These are phyloP conservation scores for Lerema accius DNA, from an alignment of 1,140 invertebrate species.

Conservation along the genomic window DNA sequence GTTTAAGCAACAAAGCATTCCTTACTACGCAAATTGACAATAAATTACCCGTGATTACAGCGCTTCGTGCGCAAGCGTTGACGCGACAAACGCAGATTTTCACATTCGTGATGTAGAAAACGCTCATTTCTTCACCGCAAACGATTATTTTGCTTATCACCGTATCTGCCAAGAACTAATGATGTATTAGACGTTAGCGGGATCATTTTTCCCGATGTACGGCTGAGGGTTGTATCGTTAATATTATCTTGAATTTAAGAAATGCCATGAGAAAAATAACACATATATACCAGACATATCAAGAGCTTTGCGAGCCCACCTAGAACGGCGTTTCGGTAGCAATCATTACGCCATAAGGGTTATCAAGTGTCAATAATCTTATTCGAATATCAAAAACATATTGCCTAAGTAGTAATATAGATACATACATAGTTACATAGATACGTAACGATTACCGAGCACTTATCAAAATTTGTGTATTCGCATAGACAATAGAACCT, in stretches of 20 bases:
- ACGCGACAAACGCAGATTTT: slow-evolving; percentile 52
- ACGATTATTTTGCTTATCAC: slow-evolving; percentile 65
- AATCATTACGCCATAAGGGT: too few relatives aligned
- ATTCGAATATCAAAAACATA: too few relatives aligned
- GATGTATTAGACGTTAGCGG: slow-evolving; percentile 38
- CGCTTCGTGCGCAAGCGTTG: slow-evolving; percentile 29
- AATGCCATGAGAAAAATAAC: too few relatives aligned
- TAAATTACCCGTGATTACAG: slow-evolving; percentile 38
- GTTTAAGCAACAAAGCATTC: slow-evolving; percentile 8
- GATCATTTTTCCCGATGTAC: slow-evolving; percentile 36
- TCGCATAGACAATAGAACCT: slow-evolving; percentile 61
- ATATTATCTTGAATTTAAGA: too few relatives aligned
- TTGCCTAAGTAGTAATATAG: neutral
- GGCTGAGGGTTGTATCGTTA: neutral
- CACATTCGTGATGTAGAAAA: slow-evolving; percentile 68
- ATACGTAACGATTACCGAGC: neutral
- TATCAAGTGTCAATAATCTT: too few relatives aligned
- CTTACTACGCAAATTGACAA: slow-evolving; percentile 34
- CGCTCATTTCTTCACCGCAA: slow-evolving; percentile 58
- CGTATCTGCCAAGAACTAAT: slow-evolving; percentile 33
- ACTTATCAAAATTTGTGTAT: slow-evolving; percentile 1
- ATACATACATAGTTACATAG: neutral
- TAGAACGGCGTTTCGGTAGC: too few relatives aligned
- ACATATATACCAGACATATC: too few relatives aligned
- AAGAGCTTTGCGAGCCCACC: too few relatives aligned